A percentile compares a stretch with the other conserved stretches of the same genome.
These are phyloP conservation scores for Trichogramma dendrolimi DNA, from an alignment of 2,888 invertebrate species.

Conservation along the genomic window DNA sequence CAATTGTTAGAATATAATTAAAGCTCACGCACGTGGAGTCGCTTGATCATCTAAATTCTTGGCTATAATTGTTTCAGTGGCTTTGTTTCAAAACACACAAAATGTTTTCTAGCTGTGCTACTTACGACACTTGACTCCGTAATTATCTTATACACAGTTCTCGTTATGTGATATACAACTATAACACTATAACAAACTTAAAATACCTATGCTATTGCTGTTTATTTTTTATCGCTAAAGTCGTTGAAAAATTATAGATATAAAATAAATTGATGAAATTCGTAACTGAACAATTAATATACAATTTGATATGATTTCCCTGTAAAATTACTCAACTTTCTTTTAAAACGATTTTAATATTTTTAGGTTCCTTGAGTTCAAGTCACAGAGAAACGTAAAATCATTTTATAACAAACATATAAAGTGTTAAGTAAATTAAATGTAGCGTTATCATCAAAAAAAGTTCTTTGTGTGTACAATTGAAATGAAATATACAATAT, in stretches of 20 bases:
- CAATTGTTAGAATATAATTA: no score
- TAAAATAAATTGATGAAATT: conserved; percentile 3
- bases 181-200: conserved; percentile 14
- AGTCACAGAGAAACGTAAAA: not conserved
- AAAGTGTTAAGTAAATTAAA: conserved; percentile 16
- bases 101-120: conserved; percentile 18
- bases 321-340: not conserved
- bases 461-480: no score
- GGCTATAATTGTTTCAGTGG: conserved; percentile 10
- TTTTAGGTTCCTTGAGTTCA: not conserved
- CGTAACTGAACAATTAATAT: not conserved
- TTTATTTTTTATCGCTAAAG: not conserved
- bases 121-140: conserved; percentile 20
- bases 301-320: conserved; percentile 11
- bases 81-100: conserved; percentile 17
- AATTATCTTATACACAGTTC: conserved; percentile 14
- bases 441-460: conserved; percentile 1
- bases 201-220: not conserved
- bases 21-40: no score
- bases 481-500: not conserved
- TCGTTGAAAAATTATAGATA: conserved; percentile 8
- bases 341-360: not conserved
- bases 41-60: not conserved
- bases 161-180: conserved; percentile 15
- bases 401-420: conserved; percentile 10